Evolutionary conservation across 2,888 invertebrate genomes (phyloP).

Genomic region (Ryuthela nishihirai): DNA sequence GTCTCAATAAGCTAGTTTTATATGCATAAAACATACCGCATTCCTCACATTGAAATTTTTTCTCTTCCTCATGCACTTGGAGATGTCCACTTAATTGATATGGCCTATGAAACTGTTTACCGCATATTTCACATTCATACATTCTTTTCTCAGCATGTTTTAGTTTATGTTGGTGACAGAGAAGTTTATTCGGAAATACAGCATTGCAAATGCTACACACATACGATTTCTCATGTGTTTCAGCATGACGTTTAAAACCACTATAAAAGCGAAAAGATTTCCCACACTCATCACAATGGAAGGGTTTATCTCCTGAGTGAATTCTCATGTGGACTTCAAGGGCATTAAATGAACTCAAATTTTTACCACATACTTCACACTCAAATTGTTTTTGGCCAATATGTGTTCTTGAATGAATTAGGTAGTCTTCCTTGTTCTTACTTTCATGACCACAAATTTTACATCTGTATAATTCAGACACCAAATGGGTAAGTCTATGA

Average conservation of each 20-base stretch:
- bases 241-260: conserved; percentile 10
- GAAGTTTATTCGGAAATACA: conserved; percentile 5
- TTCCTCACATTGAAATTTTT: conserved; percentile 10
- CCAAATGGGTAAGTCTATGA: conserved; percentile 14
- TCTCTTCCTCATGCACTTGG: conserved; percentile 3
- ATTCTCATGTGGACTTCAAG: neutral
- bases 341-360: neutral
- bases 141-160: conserved; percentile 8
- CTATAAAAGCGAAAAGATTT: conserved; percentile 11
- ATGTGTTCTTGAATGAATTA: conserved; percentile 9
- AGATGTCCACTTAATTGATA: conserved; percentile 10
- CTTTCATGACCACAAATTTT: conserved; percentile 14
- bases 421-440: conserved; percentile 15
- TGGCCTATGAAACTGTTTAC: conserved; percentile 14
- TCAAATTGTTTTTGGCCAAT: neutral
- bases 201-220: conserved; percentile 14
- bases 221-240: neutral
- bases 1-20: conserved; percentile 16
- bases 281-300: conserved; percentile 3
- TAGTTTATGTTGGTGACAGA: conserved; percentile 23
- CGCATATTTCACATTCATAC: conserved; percentile 10
- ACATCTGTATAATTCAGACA: conserved; percentile 7
- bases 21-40: conserved; percentile 15
- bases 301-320: neutral
- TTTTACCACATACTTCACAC: neutral